A percentile compares a stretch with the other conserved stretches of the same genome.
Conservation (phyloP, 1,140 invertebrate genomes). For the Heliconius nattereri region DNA sequence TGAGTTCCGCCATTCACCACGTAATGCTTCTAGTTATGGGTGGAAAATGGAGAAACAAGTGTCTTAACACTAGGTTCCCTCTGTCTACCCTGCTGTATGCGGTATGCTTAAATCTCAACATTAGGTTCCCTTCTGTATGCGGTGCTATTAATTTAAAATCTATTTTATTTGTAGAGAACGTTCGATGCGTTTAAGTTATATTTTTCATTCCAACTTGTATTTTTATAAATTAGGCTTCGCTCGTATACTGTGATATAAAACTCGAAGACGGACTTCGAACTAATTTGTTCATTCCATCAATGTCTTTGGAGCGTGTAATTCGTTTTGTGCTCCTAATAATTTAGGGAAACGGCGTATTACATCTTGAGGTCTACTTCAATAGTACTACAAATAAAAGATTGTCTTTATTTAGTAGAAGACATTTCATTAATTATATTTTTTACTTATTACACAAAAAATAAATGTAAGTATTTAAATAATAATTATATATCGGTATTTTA, state of each 20-base stretch:
- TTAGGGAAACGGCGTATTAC: slow-evolving; percentile 11
- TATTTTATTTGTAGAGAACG: not conserved
- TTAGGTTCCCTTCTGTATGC: too few species aligned
- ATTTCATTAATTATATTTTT: not conserved
- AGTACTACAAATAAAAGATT: not conserved
- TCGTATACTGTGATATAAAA: slow-evolving; percentile 5
- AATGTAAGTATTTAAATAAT: too few species aligned
- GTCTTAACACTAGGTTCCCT: too few species aligned
- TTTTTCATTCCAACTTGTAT: not conserved
- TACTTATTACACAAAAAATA: too few species aligned
- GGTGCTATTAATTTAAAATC: too few species aligned
- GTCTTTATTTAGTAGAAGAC: not conserved
- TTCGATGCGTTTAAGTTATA: not conserved
- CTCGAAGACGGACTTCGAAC: not conserved
- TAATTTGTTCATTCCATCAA: slow-evolving; percentile 10
- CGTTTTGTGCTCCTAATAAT: slow-evolving; percentile 14
- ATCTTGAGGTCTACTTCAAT: slow-evolving; percentile 8
- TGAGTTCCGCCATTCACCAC: too few species aligned
- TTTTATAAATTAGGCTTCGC: not conserved
- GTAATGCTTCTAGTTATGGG: too few species aligned
- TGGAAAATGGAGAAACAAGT: too few species aligned
- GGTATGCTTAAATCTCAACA: too few species aligned
- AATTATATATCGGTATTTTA: too few species aligned
- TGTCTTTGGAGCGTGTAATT: slow-evolving; percentile 21
- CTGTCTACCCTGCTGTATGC: too few species aligned